Percentiles rank a stretch among this genome's conserved stretches.
These are phyloP conservation scores for Nephotettix cincticeps DNA, from an alignment of 1,140 invertebrate species.

Conservation along the genomic window DNA sequence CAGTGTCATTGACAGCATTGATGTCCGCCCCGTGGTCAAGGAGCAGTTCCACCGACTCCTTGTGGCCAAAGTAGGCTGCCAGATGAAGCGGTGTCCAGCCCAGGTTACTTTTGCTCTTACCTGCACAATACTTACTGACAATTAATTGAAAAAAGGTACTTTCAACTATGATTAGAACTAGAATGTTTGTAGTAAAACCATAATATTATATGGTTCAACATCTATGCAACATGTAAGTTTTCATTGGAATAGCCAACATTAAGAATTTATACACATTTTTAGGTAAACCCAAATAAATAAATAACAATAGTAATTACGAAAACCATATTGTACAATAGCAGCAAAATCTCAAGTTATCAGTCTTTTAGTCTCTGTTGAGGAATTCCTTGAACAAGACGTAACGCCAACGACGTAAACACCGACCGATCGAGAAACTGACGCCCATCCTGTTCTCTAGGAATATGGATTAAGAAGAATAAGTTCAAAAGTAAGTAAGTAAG, in stretches of 20 bases:
- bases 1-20: slow-evolving; percentile 63
- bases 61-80: slow-evolving; percentile 60
- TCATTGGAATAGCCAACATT: neutral
- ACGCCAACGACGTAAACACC: too few relatives aligned
- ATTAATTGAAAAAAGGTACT: neutral
- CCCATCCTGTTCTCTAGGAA: too few relatives aligned
- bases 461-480: too few relatives aligned
- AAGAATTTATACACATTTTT: neutral
- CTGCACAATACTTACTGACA: slow-evolving; percentile 36
- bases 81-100: slow-evolving; percentile 66
- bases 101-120: slow-evolving; percentile 51
- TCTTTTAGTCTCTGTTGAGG: too few relatives aligned
- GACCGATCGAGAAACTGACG: too few relatives aligned
- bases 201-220: neutral
- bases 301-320: neutral
- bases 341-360: too few relatives aligned
- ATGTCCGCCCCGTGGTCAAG: slow-evolving; percentile 58
- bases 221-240: neutral
- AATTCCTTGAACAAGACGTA: too few relatives aligned
- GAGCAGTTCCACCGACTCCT: slow-evolving; percentile 54
- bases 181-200: neutral
- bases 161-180: neutral
- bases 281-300: neutral
- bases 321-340: too few relatives aligned
- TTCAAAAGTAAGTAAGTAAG: too few relatives aligned